Conservation (phyloP, 2,113 vertebrate genomes). For the Malurus alboscapulatus region DNA sequence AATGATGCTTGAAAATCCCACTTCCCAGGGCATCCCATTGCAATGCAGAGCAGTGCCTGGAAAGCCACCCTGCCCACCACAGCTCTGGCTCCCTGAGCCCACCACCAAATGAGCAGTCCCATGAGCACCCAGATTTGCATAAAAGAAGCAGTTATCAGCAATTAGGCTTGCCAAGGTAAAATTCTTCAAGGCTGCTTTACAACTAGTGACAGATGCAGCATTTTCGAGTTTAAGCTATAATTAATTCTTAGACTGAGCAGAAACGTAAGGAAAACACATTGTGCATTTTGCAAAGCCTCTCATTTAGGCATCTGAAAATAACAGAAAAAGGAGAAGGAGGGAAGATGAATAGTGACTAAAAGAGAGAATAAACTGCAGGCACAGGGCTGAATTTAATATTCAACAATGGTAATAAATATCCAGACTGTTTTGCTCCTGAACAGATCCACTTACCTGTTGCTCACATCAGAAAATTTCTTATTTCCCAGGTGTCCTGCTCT, state of each 20-base stretch:
- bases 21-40: background rate
- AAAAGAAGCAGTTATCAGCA: conserved; percentile 63
- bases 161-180: conserved; percentile 54
- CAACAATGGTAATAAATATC: background rate
- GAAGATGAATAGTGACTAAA: background rate
- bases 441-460: background rate
- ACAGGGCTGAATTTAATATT: background rate
- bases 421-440: background rate
- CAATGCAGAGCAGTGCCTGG: background rate
- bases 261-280: conserved; percentile 17
- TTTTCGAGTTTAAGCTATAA: conserved; percentile 44
- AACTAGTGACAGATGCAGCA: conserved; percentile 38
- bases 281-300: conserved; percentile 19
- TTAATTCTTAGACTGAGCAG: conserved; percentile 25
- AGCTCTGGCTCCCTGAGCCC: conserved; percentile 31
- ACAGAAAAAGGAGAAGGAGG: background rate
- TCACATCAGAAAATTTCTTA: background rate
- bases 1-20: background rate
- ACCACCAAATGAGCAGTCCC: conserved; percentile 5
- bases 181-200: conserved; percentile 46
- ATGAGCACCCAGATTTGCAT: conserved; percentile 23
- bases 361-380: background rate
- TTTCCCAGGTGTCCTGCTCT: background rate
- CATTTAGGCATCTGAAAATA: background rate
- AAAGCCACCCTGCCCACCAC: background rate